Evolutionary conservation across 2,888 invertebrate species (phyloP).

Genomic region (Anorthoa munda): DNA sequence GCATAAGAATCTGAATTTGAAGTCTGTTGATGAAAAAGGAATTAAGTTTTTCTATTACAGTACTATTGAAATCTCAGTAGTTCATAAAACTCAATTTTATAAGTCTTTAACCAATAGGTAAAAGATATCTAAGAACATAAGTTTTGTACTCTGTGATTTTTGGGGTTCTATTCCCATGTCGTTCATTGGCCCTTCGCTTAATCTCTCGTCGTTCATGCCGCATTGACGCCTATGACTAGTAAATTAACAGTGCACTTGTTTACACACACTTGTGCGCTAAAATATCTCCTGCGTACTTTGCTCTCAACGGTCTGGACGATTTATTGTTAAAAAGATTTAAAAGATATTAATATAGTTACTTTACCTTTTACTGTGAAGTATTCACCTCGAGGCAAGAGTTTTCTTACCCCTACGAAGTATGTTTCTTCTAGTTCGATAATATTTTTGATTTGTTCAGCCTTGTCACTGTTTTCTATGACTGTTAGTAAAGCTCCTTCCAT

Average conservation of each 20-base stretch:
- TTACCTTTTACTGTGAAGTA: conserved; percentile 71
- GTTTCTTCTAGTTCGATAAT: fast-evolving
- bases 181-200: too few species aligned
- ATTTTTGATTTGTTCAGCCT: conserved; percentile 21
- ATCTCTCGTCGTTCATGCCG: too few species aligned
- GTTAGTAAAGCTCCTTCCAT: conserved; percentile 66
- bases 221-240: too few species aligned
- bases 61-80: background rate
- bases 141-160: too few species aligned
- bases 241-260: too few species aligned
- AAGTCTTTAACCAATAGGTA: background rate
- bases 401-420: conserved; percentile 66
- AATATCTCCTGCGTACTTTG: too few species aligned
- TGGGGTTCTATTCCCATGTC: too few species aligned
- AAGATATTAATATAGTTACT: background rate
- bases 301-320: background rate
- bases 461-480: conserved; percentile 38
- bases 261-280: too few species aligned
- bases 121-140: too few species aligned
- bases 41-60: background rate
- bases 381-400: conserved; percentile 38
- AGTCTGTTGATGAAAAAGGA: background rate
- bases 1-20: background rate
- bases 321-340: background rate
- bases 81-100: too few species aligned